Evolutionary conservation across 2,797 vertebrate species (phyloP).

Genomic region (Synaphobranchus kaupii): DNA sequence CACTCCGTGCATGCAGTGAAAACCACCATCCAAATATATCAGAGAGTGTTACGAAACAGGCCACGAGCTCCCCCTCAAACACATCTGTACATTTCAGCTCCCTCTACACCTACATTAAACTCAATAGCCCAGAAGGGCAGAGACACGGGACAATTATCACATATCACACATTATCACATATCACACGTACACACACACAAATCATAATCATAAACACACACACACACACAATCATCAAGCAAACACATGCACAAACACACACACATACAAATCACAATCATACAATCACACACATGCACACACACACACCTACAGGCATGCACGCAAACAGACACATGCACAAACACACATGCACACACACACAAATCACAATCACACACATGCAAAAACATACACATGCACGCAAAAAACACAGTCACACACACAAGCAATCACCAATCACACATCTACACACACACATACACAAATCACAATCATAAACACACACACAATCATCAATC

Average conservation of each 20-base stretch:
- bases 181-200: neutral
- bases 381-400: neutral
- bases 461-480: neutral
- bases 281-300: neutral
- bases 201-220: no score
- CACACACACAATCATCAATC: neutral
- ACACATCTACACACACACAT: neutral
- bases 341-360: neutral
- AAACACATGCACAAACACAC: neutral
- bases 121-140: neutral
- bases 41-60: constrained; percentile 18
- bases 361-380: neutral
- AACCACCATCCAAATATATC: neutral
- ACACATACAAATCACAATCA: neutral
- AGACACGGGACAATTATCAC: neutral
- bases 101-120: constrained; percentile 9
- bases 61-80: constrained; percentile 19
- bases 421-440: neutral
- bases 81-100: constrained; percentile 28
- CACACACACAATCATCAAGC: neutral
- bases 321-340: neutral
- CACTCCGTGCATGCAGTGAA: neutral
- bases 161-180: neutral
- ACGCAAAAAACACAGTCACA: neutral
- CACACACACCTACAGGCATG: neutral